These are phyloP conservation scores for Uloborus plumipes DNA, from an alignment of 2,888 invertebrate genomes.

Conservation along the genomic window DNA sequence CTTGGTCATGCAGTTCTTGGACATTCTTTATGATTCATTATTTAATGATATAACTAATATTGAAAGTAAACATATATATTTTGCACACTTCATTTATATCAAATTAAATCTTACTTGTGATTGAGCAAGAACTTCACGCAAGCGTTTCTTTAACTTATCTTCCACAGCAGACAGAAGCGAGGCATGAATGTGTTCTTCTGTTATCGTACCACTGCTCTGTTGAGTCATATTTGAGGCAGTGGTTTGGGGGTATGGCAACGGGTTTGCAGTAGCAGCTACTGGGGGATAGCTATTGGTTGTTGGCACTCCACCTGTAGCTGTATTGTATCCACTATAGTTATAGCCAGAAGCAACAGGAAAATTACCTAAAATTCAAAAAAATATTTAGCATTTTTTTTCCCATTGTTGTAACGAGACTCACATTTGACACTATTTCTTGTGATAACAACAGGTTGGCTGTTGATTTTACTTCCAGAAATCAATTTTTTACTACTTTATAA, in stretches of 20 bases:
- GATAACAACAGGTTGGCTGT: too few species aligned
- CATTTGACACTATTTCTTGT: too few species aligned
- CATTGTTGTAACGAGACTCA: too few species aligned
- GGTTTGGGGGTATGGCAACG: slow-evolving; percentile 65
- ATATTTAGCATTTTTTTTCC: too few species aligned
- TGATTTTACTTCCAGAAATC: too few species aligned
- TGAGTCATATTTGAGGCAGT: slow-evolving; percentile 61
- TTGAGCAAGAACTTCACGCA: slow-evolving; percentile 91
- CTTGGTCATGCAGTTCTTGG: too few species aligned
- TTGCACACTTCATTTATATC: too few species aligned
- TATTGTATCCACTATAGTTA: slow-evolving; percentile 14
- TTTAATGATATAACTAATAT: too few species aligned
- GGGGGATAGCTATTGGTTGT: slow-evolving; percentile 57
- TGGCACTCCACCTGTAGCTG: slow-evolving; percentile 34
- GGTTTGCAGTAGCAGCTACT: slow-evolving; percentile 40
- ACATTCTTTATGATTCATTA: too few species aligned
- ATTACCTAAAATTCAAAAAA: slow-evolving; percentile 21
- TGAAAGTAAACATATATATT: too few species aligned
- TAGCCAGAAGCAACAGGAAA: slow-evolving; percentile 38
- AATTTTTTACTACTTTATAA: too few species aligned
- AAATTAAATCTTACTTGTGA: slow-evolving; percentile 75
- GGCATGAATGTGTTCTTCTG: slow-evolving; percentile 94
- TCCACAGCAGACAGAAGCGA: slow-evolving; percentile 95
- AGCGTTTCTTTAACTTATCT: slow-evolving; percentile 88
- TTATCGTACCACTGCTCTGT: slow-evolving; percentile 81